A percentile compares a stretch with the other conserved stretches of the same genome.
These are phyloP conservation scores for Hexactinellida sp. DNA, from an alignment of 37 sponge, comb jelly and placozoan species.

Conservation along the genomic window DNA sequence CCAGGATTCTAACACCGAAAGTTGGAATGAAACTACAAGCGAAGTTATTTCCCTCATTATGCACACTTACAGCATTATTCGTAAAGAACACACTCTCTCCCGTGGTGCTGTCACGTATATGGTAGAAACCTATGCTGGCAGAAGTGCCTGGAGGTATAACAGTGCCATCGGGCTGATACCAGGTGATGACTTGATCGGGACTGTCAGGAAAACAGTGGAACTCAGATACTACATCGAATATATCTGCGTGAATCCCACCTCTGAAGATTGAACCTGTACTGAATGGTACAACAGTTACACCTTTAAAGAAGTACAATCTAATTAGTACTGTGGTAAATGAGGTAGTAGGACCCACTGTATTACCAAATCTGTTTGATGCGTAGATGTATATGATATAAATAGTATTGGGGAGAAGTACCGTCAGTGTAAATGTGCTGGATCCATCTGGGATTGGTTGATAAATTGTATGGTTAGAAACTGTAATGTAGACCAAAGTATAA, in stretches of 20 bases:
- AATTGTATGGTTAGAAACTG: background rate
- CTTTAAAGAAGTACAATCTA: background rate
- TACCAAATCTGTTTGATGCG: background rate
- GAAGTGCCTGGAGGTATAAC: background rate
- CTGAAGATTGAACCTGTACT: background rate
- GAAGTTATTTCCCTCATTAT: background rate
- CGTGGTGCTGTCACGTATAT: background rate
- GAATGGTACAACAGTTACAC: background rate
- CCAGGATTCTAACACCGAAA: background rate
- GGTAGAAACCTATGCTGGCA: background rate
- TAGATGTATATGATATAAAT: background rate
- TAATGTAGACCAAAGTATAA: background rate
- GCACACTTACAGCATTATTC: background rate
- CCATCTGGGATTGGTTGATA: background rate
- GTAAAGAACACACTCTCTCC: background rate
- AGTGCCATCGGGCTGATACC: background rate
- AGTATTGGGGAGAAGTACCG: background rate
- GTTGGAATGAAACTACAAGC: background rate
- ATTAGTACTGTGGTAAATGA: background rate
- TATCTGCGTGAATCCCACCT: background rate
- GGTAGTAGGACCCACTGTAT: background rate
- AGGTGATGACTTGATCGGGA: background rate
- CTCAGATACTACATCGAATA: background rate
- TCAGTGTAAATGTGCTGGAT: background rate
- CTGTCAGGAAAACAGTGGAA: background rate